Base-by-base conservation (phyloP, 2,888 invertebrate species). In the Heteromyza rotundicornis region DNA sequence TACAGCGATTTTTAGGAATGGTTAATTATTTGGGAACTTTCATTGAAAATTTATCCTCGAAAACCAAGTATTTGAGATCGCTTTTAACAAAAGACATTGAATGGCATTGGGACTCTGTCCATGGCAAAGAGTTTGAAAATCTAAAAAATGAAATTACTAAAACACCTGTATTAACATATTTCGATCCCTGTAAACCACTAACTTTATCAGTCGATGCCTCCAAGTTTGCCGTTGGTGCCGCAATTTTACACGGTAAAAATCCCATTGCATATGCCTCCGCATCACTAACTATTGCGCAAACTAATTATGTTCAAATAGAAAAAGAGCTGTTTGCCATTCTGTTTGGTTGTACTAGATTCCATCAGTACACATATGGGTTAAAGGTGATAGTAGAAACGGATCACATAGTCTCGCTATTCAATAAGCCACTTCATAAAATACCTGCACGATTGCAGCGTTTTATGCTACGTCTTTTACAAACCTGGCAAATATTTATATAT, bases 291-390 rank as follows among this genome's bases (percentile, higher is more conserved):
- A 50, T 61, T n/a, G 22, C 62, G 3, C 63, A 67, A 22, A 53
- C 50, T 23, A 68, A 66, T 56, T 67, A 68, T 59, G 64, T 67
- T 0, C 65, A 67, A 63, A 69, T 67, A 19, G 66, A 70, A 23
- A 68, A 70, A 32, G 65, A 67, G 50, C 40, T 68, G 7, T 62
- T 67, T 40, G 63, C 68, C 8, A 66, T 70, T 47, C 32, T 68
- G 0, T 67, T 64, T 52, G 68, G 66, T 2, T 67, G 67, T 49
- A 57, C 53, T 40, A 59, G 59, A 35, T 67, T 67, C 49, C 63
- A 64, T 24, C 64, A 64, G 14, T 68, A 64, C 22, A 57, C 63
- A 8, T 62, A 63, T 44, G 66, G 68, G 1, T 52, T 57, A 47
- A 60, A 64, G 16, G 20, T 69, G 20, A 57, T 44, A 14, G 59